Evolutionary conservation across 1,140 invertebrate genomes (phyloP), one percentile per base, ranked within the genome.

Genomic region (Chionoecetes opilio): DNA sequence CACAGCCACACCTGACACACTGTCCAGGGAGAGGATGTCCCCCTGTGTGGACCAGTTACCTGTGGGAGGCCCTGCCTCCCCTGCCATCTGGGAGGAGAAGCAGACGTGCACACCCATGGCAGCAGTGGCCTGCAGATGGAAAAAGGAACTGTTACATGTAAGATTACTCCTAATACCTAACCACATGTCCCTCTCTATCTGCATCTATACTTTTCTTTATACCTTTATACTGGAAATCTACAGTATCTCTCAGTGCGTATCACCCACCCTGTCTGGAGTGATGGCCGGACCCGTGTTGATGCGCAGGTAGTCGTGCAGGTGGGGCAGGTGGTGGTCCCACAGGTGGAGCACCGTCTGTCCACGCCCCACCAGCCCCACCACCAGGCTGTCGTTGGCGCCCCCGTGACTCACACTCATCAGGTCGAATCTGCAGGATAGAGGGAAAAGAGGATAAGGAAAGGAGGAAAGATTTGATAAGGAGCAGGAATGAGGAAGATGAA

Each of bases 371-470:
- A 97, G 96, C 88, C 97, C 97, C 9, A 97, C 96, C 31, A 96
- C 89, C 21, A 97, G 93, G 8, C 97, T 97, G 90, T 97, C 97
- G 95, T 97, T 97, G 35, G 97, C 96, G 11, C 94, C 75, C 21
- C 97, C 97, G 93, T 96, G 95, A 6, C 96, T 96, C 31, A 97
- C 96, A 91, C 97, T 97, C 8, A 97, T 96, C 6, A 97, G 94
- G 96, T 97, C 97, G 96, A 97, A 97, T 94, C 97, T 97, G 93
- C 97, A 97, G 97, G 97, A 97, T 97, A 97, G 90, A 97, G 96
- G 88, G 97, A 96, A 93, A 97, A 34, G 96, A 96, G 34, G 97
- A 96, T 88, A 97, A n/a, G n/a, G n/a, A n/a, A n/a, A n/a, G n/a
- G n/a, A n/a, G n/a, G n/a, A n/a, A n/a, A n/a, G n/a, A n/a, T n/a